Evolutionary conservation across 2,113 vertebrate species (phyloP).

Genomic region (Seriola aureovittata): DNA sequence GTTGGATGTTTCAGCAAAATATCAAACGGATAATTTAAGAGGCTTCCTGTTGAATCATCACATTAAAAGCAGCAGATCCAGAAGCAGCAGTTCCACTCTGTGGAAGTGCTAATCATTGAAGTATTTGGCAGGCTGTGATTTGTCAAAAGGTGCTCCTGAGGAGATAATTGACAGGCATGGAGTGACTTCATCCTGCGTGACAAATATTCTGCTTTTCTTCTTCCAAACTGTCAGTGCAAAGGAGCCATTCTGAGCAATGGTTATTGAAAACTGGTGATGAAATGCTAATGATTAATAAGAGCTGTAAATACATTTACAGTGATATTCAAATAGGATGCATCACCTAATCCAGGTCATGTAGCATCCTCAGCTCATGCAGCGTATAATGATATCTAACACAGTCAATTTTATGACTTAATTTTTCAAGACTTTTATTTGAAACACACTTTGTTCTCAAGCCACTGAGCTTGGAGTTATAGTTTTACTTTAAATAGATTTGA

Average conservation of each 20-base stretch:
- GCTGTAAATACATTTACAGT: conserved; percentile 30
- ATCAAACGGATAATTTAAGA: conserved; percentile 19
- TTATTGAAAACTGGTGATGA: conserved; percentile 55
- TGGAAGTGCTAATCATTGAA: conserved; percentile 44
- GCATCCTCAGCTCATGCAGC: background rate
- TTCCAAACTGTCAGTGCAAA: conserved; percentile 35
- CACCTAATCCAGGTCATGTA: conserved; percentile 24
- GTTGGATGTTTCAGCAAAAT: background rate
- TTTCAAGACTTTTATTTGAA: background rate
- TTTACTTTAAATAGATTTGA: background rate
- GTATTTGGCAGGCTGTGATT: conserved; percentile 57
- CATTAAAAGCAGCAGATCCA: conserved; percentile 24
- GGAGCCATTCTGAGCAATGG: conserved; percentile 26
- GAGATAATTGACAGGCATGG: conserved; percentile 62
- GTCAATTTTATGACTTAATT: background rate
- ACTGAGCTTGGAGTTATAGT: background rate
- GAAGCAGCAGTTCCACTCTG: conserved; percentile 19
- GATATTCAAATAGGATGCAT: conserved; percentile 24
- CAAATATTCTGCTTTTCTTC: conserved; percentile 53
- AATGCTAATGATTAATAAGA: conserved; percentile 51
- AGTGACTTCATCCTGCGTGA: conserved; percentile 61
- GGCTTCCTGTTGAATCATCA: conserved; percentile 43
- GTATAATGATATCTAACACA: background rate
- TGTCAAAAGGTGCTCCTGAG: conserved; percentile 58
- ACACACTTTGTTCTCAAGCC: background rate